Base-by-base conservation (phyloP, 2,888 invertebrate species). In the Pecten maximus region DNA sequence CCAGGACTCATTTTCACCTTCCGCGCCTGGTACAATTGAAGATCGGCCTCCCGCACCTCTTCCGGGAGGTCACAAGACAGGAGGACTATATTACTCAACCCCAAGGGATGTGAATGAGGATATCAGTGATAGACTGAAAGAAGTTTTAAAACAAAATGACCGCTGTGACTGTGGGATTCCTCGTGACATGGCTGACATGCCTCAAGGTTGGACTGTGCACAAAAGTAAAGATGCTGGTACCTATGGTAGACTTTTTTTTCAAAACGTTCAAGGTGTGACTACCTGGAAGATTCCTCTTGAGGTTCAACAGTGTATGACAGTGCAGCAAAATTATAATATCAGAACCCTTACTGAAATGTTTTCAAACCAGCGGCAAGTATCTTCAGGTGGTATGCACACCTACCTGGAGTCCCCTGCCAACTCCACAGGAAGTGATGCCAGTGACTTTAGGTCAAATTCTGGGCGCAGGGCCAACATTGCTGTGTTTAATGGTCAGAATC, bases 91-190 rank as follows among this genome's bases (percentile, higher is more conserved):
- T 89, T 95, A 95, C 89, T 94, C 95, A 0, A 89, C 90, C 19
- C 93, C 95, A 12, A 90, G 94, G 40, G 93, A 94, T 88, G 93
- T 93, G 10, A 90, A 89, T 40, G 92, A 93, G 90, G 94, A 94
- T 89, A 92, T 94, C 35, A 92, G 93, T 23, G 92, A 93, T 88
- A 94, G 93, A 89, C 92, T 94, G 2, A 94, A 94, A 90, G 92
- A 94, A 35, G 93, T 93, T 23, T 91, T 95, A 88, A 92, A 93
- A 88, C 92, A 93, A 3, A 93, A 91, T 91, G 95, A 95, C 87
- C 88, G 91, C 0, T 95, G 95, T 93, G 95, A 95, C 54, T 95
- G 95, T 93, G 95, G 95, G 2, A 94, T 95, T 89, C 92, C 94
- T 0, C 89, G 95, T 50, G 89, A 92, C 39, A 92, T 94, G 87